phyloP scores from a whole-genome alignment of 1,140 invertebrate species.

The Homarus americanus region DNA sequence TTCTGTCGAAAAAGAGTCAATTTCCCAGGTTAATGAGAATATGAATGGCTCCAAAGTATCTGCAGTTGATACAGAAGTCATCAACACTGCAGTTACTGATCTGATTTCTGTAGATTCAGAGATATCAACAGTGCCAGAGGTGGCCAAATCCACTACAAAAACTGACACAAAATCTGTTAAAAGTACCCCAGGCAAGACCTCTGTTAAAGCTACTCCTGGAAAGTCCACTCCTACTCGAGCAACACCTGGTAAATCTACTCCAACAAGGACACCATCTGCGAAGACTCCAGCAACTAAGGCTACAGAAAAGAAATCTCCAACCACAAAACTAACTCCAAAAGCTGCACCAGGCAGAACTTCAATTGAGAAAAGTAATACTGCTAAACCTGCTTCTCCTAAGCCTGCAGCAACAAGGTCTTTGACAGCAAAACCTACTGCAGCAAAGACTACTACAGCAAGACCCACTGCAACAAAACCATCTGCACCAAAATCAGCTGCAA shows the following conservation, averaged over 20 bases:
- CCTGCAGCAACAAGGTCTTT: conserved; percentile 26
- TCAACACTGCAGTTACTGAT: background rate
- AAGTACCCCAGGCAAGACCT: conserved; percentile 37
- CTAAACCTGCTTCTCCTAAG: background rate
- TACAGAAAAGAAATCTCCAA: conserved; percentile 52
- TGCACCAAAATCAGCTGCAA: conserved; percentile 28
- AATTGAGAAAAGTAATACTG: conserved; percentile 19
- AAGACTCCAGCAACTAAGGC: conserved; percentile 30
- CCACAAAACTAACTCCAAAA: background rate
- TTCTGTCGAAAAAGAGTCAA: background rate
- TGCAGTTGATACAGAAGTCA: background rate
- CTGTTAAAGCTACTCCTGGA: conserved; percentile 52
- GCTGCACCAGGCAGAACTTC: conserved; percentile 2
- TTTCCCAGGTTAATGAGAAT: background rate
- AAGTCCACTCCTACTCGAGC: conserved; percentile 49
- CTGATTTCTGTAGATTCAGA: background rate
- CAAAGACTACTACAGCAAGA: conserved; percentile 1
- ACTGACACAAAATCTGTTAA: conserved; percentile 42
- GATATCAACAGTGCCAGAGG: conserved; percentile 6
- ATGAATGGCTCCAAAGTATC: background rate
- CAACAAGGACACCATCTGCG: conserved; percentile 43
- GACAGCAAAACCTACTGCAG: conserved; percentile 23
- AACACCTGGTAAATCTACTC: conserved; percentile 78
- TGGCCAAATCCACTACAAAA: conserved; percentile 38
- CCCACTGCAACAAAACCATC: conserved; percentile 39